Evolutionary conservation across 1,140 invertebrate genomes (phyloP), one percentile per base, ranked within the genome.

Genomic region (Teleopsis dalmanni): DNA sequence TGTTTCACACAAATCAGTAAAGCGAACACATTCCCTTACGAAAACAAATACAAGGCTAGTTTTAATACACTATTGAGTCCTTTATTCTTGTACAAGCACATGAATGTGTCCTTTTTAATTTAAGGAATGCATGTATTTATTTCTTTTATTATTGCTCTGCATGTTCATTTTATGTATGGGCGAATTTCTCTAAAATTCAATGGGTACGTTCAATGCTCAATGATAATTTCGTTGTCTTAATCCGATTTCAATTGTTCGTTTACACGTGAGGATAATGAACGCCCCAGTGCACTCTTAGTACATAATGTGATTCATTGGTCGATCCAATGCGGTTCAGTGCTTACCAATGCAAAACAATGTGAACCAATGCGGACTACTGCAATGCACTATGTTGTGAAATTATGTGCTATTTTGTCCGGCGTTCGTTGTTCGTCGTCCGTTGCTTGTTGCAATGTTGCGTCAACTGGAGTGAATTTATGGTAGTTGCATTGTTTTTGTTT

Each of bases 211-310:
- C n/a, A n/a, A n/a, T n/a, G n/a, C n/a, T n/a, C 29, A n/a, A 9
- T 31, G 29, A n/a, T 31, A 9, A 31, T 31, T 31, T 31, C n/a
- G 29, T 9, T 9, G 35, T 9, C 35, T 47, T 47, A 47, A 47
- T 36, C 46, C 46, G 46, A 37, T 47, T 47, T 22, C 34, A 26
- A 47, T 47, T 47, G 46, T 34, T 47, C 46, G 38, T 47, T 38
- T 37, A 22, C 46, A 47, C 46, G 46, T 26, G 18, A 47, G 46
- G 46, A 47, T 47, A 47, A 37, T 47, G 26, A 47, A 47, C 46
- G 46, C 46, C 25, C 38, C 46, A 38, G n/a, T 47, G 46, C 34
- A 25, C 19, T 38, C 22, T 25, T 18, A 23, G 37, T 47, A 36
- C 34, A n/a, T n/a, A n/a, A n/a, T n/a, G n/a, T n/a, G n/a, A n/a